Evolutionary conservation across 2,888 invertebrate genomes (phyloP), one percentile per base, ranked within the genome.

Genomic region (Euplexia lucipara): DNA sequence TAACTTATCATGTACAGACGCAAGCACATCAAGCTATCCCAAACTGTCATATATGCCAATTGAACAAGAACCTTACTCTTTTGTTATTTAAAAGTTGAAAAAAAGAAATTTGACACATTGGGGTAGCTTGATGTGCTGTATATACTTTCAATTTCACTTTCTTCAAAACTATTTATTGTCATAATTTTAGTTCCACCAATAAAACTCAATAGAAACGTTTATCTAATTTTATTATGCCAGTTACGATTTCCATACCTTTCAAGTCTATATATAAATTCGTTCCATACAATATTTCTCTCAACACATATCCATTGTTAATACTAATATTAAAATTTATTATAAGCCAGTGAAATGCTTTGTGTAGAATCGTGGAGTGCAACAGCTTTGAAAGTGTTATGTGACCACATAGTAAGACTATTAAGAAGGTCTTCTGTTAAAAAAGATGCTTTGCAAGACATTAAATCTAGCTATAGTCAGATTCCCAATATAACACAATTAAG

Each of bases 301-400:
- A 16, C 48, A 18, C 49, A 37, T 51, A 34, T 18, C 37, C 16
- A 30, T 39, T 22, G 45, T 41, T 54, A 52, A 34, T 59, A 61
- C 20, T 44, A n/a, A 51, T 69, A 64, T 62, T 56, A 54, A 49
- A 48, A 48, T 57, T 39, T 53, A 56, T 47, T 51, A 39, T 47
- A 52, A 52, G n/a, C 62, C 70, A 47, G 20, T 35, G 9, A 51
- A 70, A 47, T 70, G 61, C 51, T 70, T 70, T 52, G 51, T 70
- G 16, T 44, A 39, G 5, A 8, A 10, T 20, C 14, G 3, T 20
- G 9, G 10, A 20, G 20, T 45, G 12, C 18, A 22, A 49, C 49
- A 10, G 39, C 61, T 47, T 70, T 70, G 71, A 60, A 60, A 52
- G n/a, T 32, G 32, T 18, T n/a, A 67, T 54, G 20, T 35, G 20